A percentile compares a stretch with the other conserved stretches of the same genome.
phyloP scores from a whole-genome alignment of 1,140 invertebrate genomes.

The Ips typographus region DNA sequence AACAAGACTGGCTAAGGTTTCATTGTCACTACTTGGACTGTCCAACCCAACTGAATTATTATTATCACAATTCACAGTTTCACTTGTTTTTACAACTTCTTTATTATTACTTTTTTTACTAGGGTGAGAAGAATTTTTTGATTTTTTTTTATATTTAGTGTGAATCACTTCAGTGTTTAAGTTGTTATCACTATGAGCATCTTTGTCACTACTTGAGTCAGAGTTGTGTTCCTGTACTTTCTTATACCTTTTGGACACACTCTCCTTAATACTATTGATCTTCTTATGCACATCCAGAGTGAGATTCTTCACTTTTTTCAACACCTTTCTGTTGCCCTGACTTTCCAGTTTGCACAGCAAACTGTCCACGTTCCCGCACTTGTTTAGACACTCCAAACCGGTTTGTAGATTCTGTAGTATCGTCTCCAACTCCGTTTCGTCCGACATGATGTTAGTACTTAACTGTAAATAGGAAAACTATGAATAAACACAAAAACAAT shows the following conservation, averaged over 20 bases:
- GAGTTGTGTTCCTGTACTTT: background rate
- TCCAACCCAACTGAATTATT: background rate
- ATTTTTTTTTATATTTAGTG: constrained; percentile 5
- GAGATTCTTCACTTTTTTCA: constrained; percentile 22
- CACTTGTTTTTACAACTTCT: background rate
- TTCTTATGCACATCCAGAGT: constrained; percentile 7
- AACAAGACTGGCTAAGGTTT: background rate
- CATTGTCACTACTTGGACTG: background rate
- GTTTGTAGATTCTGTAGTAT: background rate
- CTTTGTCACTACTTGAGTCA: no score
- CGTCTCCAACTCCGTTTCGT: background rate
- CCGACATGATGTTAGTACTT: background rate
- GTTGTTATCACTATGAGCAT: no score
- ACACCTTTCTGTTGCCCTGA: background rate
- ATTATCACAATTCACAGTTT: background rate
- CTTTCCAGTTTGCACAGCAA: background rate
- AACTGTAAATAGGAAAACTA: background rate
- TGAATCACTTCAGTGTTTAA: background rate
- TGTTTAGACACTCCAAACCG: background rate
- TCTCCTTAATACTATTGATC: constrained; percentile 14
- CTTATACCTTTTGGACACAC: constrained; percentile 21
- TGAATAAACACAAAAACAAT: no score
- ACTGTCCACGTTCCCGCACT: background rate
- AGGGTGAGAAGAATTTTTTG: no score
- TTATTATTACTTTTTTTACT: background rate